Base-by-base conservation (phyloP, 2,888 invertebrate species). In the Thera britannica region DNA sequence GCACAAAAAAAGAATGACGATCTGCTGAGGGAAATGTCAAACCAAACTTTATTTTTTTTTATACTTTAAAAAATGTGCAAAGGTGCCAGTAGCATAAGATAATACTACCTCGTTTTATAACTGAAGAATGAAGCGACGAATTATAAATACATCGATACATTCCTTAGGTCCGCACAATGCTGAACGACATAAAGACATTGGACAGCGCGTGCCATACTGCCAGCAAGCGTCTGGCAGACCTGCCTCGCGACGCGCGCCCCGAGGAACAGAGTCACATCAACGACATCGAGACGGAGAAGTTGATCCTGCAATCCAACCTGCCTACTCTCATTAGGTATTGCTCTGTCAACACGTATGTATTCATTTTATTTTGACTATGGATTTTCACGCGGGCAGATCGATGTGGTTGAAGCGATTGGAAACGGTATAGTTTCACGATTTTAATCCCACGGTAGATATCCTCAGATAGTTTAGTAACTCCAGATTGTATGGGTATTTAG, bases 151-250 rank as follows among this genome's bases (percentile, higher is more conserved):
- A 35, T 38, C 2, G 23, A 41, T 9, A 11, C 11, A 34, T 52
- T 36, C 48, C 6, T 41, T 96, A 98, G 92, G 96, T 98, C n/a
- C 95, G 96, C 72, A 96, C 96, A 68, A 98, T 98, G 35, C 90
- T 99, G 71, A 97, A 96, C 54, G 98, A 98, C 89, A 98, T 99
- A 76, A 97, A 97, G 79, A 97, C 97, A 0, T 92, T 99, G 74
- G 98, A 98, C 80, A 95, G 96, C 8, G 98, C 98, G 52, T 96
- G 97, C 81, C 96, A 96, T 77, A 97, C 97, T n/a, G 98, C 98
- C 9, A 96, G 96, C 8, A 96, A 96, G 83, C 94, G 98, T 36
- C 94, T 98, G 65, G 96, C 96, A 71, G 96, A 96, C 70, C 94
- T 98, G 78, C 94, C 73, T 96, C 83, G 66, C 78, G 79, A 77